phyloP scores from a whole-genome alignment of 2,888 invertebrate species.

The Hirtodrosophila alboralis region DNA sequence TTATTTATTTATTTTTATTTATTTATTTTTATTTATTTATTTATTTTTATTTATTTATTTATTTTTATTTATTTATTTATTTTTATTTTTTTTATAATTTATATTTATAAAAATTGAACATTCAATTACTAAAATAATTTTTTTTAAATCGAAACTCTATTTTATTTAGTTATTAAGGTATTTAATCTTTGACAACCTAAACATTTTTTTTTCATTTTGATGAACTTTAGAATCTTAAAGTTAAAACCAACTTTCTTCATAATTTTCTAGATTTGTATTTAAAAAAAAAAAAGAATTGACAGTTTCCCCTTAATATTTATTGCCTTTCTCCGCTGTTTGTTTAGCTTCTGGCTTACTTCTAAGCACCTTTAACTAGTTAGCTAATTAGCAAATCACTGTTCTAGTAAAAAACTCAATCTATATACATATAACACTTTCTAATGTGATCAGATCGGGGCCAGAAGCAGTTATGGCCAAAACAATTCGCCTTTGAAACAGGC shows the following conservation, averaged over 20 bases:
- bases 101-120: too few relatives aligned
- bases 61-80: too few relatives aligned
- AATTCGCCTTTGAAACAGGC: conserved; percentile 33
- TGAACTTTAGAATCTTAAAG: too few relatives aligned
- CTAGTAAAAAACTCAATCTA: conserved; percentile 25
- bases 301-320: neutral
- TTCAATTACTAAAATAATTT: too few relatives aligned
- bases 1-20: too few relatives aligned
- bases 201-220: too few relatives aligned
- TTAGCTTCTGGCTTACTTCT: neutral
- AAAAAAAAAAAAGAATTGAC: neutral
- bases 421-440: conserved; percentile 65
- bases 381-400: conserved; percentile 60
- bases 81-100: too few relatives aligned
- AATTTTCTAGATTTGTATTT: neutral
- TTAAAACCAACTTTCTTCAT: neutral
- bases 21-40: too few relatives aligned
- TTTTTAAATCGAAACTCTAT: too few relatives aligned
- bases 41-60: too few relatives aligned
- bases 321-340: neutral
- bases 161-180: too few relatives aligned
- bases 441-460: conserved; percentile 57
- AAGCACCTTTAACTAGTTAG: conserved; percentile 7
- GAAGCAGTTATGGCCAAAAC: conserved; percentile 29
- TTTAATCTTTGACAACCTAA: too few relatives aligned